Conservation (phyloP, 2,113 vertebrate species). For the Dipodomys ordii region DNA sequence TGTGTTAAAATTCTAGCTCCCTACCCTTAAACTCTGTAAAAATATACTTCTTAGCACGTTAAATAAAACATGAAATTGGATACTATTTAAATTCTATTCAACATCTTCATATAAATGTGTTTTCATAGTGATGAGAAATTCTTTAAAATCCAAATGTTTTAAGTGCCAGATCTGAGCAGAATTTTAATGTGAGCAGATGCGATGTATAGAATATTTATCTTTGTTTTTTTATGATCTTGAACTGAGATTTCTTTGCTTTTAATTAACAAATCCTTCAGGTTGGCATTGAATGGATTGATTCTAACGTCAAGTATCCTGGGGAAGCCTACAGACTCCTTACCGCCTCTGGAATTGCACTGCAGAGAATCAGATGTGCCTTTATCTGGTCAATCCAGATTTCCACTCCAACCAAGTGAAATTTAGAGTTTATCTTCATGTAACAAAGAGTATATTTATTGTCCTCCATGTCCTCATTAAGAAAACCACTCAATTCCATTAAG, state of each 20-base stretch:
- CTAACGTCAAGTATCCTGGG: background rate
- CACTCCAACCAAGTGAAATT: background rate
- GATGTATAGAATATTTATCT: background rate
- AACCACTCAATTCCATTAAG: background rate
- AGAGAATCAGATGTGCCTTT: background rate
- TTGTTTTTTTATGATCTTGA: background rate
- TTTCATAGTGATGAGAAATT: slow-evolving; percentile 7
- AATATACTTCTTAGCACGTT: background rate
- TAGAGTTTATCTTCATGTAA: background rate
- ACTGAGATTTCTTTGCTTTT: background rate
- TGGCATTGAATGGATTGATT: background rate
- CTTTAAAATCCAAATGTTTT: background rate
- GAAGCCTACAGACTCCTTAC: background rate
- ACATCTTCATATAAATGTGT: slow-evolving; percentile 27
- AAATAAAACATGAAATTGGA: background rate
- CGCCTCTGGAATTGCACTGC: background rate
- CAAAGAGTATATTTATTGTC: background rate
- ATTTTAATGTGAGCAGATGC: background rate
- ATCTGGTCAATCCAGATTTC: background rate
- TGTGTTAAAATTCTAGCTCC: background rate
- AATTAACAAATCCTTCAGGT: background rate
- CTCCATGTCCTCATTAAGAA: background rate
- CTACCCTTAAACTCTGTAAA: background rate
- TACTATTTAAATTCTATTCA: background rate
- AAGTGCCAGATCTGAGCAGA: background rate